Percentiles rank a stretch among this genome's conserved stretches.
Conservation (phyloP, 1,140 invertebrate species). For the Planococcus citri region DNA sequence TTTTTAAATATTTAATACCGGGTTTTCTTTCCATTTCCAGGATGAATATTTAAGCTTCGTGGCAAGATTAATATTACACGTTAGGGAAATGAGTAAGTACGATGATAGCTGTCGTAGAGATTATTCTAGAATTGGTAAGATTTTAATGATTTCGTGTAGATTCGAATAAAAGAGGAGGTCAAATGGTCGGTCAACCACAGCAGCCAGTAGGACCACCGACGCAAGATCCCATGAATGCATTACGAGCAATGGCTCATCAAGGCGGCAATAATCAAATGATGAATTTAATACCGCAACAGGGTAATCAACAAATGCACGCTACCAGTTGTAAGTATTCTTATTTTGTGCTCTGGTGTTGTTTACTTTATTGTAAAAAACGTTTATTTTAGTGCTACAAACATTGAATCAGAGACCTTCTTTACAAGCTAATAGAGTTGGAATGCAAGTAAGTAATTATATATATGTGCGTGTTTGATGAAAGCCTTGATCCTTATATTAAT, state of each 20-base stretch:
- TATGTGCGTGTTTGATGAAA: background rate
- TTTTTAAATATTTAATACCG: too few relatives aligned
- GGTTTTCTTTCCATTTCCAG: conserved; percentile 13
- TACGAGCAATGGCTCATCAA: conserved; percentile 60
- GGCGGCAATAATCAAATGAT: conserved; percentile 41
- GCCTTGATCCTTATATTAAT: background rate
- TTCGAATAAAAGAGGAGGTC: background rate
- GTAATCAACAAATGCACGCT: background rate
- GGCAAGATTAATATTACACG: conserved; percentile 76
- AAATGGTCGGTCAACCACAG: background rate
- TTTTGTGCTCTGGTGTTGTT: background rate
- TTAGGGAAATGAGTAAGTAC: conserved; percentile 63
- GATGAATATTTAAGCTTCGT: conserved; percentile 42
- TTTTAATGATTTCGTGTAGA: background rate
- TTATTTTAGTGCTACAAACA: conserved; percentile 40
- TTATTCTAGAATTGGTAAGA: background rate
- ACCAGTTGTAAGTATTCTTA: background rate
- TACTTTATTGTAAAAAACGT: background rate
- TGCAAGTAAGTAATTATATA: background rate
- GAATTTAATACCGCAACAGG: conserved; percentile 31
- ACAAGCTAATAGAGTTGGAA: conserved; percentile 28
- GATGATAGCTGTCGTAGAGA: background rate
- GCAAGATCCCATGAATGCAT: conserved; percentile 66
- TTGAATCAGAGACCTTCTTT: conserved; percentile 44
- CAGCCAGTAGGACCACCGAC: background rate